Base-by-base conservation (phyloP, 2,888 invertebrate species). In the Polydesmus complanatus region DNA sequence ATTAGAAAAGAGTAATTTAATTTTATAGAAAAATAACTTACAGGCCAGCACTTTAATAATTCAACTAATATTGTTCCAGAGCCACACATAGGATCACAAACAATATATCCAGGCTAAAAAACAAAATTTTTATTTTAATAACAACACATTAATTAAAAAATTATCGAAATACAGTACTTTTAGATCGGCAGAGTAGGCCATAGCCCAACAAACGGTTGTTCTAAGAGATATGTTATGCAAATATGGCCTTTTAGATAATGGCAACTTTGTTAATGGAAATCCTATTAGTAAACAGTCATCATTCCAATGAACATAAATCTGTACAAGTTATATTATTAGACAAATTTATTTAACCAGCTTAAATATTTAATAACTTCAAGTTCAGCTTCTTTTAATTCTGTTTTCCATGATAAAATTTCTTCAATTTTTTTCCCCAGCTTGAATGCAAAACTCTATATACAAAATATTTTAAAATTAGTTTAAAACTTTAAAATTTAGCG, bases 51-150 rank as follows among this genome's bases (percentile, higher is more conserved):
- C 19, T 56, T 56, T 5, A 37, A 14, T 11, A 59, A 56, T 56
- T 65, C 65, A 11, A 62, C 47, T 21, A 65, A 27, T 47, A 65
- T 61, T 11, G 65, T 65, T 47, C 55, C 65, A 27, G 64, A 62
- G 27, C 65, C 65, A 47, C 64, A 64, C 65, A 65, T 65, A 11
- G 65, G 65, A 54, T 65, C 65, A n/a, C 65, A 27, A n/a, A 65
- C 52, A 14, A 62, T 53, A 54, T 65, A 62, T 0, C 51, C 23
- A 14, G 56, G 22, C 26, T 59, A 53, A 19, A 63, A 19, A 21
- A 58, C 22, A 2, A 19, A 27, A 27, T 19, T 19, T 21, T 27
- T 8, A 49, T 3, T 57, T 23, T 57, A 49, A 49, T 49, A 27
- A 19, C 23, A 21, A n/a, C 3, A 3, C 26, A 56, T 3, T 8